Evolutionary conservation across 2,113 vertebrate species (phyloP).

Genomic region (Antennarius striatus): DNA sequence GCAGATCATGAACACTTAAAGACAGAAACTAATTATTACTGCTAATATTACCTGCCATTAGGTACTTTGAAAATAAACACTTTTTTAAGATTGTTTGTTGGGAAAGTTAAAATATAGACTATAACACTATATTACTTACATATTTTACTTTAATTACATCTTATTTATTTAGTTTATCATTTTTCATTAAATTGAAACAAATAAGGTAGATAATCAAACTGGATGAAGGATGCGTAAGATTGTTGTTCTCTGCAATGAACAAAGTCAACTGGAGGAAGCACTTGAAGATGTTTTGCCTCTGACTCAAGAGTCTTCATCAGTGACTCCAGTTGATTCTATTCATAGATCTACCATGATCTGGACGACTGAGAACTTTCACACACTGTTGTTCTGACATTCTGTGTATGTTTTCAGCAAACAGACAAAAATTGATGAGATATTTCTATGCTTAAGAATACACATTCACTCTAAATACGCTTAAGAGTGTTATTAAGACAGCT

Average conservation of each 20-base stretch:
- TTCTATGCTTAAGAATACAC: neutral
- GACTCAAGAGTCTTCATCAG: too few relatives aligned
- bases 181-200: constrained; percentile 13
- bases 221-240: neutral
- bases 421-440: constrained; percentile 6
- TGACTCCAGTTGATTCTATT: too few relatives aligned
- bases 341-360: too few relatives aligned
- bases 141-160: neutral
- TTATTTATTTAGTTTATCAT: neutral
- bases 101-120: too few relatives aligned
- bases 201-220: constrained; percentile 5
- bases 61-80: too few relatives aligned
- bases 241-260: too few relatives aligned
- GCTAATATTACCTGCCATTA: too few relatives aligned
- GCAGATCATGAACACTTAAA: neutral
- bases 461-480: neutral
- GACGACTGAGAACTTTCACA: too few relatives aligned
- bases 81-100: too few relatives aligned
- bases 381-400: neutral
- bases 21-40: neutral
- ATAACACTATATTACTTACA: neutral
- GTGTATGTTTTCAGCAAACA: neutral
- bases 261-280: too few relatives aligned
- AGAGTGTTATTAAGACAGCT: constrained; percentile 2
- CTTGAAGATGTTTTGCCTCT: too few relatives aligned